phyloP scores from a whole-genome alignment of 2,797 vertebrate genomes.

The Thalassophryne amazonica region DNA sequence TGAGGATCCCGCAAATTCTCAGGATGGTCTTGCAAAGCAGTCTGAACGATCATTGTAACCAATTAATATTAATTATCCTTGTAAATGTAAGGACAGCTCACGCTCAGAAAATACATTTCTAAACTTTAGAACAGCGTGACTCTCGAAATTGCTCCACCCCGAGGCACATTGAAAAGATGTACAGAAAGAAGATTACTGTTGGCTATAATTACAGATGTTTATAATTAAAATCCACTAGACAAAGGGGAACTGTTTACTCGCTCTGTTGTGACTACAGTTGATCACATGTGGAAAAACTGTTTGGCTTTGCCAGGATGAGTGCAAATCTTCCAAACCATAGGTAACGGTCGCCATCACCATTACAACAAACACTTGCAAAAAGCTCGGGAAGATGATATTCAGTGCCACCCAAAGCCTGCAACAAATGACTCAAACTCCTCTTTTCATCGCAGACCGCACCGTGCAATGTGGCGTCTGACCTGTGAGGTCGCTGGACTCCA shows the following conservation, averaged over 20 bases:
- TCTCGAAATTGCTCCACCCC: too few species aligned
- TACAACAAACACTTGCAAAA: constrained; percentile 33
- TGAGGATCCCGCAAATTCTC: too few species aligned
- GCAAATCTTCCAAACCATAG: constrained; percentile 11
- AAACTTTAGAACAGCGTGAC: too few species aligned
- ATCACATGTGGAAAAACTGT: constrained; percentile 7
- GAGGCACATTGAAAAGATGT: too few species aligned
- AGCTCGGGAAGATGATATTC: constrained; percentile 46
- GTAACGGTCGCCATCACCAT: constrained; percentile 8
- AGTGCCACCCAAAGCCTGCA: constrained; percentile 60
- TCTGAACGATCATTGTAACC: too few species aligned
- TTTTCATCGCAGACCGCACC: constrained; percentile 55
- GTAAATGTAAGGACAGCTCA: too few species aligned
- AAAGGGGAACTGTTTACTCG: constrained; percentile 32
- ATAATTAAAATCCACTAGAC: constrained; percentile 13
- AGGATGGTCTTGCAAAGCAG: too few species aligned
- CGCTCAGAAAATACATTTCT: too few species aligned
- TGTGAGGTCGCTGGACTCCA: constrained; percentile 64
- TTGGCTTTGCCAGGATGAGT: constrained; percentile 28
- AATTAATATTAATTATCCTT: too few species aligned
- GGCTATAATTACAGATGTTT: constrained; percentile 1
- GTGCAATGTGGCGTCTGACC: constrained; percentile 73
- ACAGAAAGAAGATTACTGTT: too few species aligned
- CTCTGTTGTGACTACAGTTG: constrained; percentile 48
- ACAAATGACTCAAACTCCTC: constrained; percentile 64